Evolutionary conservation across 1,140 invertebrate genomes (phyloP).

Genomic region (Trichomalopsis sarcophagae): DNA sequence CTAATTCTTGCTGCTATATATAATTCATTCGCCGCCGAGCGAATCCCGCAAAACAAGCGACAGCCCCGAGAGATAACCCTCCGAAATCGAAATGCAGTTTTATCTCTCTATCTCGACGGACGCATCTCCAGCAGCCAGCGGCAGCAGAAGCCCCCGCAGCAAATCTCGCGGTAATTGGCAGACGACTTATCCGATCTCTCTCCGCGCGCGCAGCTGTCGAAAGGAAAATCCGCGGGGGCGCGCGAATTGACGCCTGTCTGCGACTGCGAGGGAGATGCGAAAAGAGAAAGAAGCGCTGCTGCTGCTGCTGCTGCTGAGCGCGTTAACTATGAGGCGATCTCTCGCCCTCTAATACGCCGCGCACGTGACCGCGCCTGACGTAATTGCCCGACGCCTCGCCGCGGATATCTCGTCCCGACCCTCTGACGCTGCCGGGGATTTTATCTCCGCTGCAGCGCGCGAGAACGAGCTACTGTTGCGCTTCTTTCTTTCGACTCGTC

Average conservation of each 20-base stretch:
- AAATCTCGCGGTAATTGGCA: constrained; percentile 57
- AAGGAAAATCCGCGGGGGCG: constrained; percentile 55
- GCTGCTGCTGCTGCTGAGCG: neutral
- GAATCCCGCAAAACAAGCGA: neutral
- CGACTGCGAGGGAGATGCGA: neutral
- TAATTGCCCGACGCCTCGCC: constrained; percentile 55
- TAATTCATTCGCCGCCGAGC: neutral
- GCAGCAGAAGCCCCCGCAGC: neutral
- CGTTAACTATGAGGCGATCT: constrained; percentile 61
- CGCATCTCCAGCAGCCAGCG: neutral
- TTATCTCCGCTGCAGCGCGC: neutral
- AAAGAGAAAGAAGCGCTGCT: neutral
- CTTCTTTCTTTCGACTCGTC: neutral
- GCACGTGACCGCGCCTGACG: constrained; percentile 65
- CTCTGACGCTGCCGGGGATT: constrained; percentile 50
- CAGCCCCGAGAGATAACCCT: neutral
- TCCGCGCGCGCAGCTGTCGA: constrained; percentile 29
- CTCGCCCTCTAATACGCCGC: constrained; percentile 57
- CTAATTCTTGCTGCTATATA: neutral
- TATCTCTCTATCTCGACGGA: neutral
- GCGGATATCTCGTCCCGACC: neutral
- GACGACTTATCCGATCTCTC: constrained; percentile 54
- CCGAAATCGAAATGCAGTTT: constrained; percentile 30
- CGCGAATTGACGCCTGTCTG: constrained; percentile 1
- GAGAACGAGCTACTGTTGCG: neutral